Percentiles rank a stretch among this genome's conserved stretches.
Evolutionary conservation across 2,113 vertebrate species (phyloP).

Genomic region (Hypomesus transpacificus): DNA sequence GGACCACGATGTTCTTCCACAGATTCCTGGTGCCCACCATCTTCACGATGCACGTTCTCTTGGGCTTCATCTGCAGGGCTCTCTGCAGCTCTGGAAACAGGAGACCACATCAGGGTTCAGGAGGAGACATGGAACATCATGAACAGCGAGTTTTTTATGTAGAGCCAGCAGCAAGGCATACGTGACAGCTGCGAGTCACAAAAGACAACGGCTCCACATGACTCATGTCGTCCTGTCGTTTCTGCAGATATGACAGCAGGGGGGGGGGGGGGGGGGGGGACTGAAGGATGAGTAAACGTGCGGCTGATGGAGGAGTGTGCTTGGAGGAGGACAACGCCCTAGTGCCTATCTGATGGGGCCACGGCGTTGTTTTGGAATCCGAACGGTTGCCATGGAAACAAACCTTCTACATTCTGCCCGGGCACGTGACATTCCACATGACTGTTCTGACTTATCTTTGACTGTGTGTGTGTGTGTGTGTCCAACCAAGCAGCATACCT

Average conservation of each 20-base stretch:
- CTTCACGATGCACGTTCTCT: slow-evolving; percentile 93
- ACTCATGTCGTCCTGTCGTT: not conserved
- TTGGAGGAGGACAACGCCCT: slow-evolving; percentile 17
- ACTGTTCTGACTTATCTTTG: not conserved
- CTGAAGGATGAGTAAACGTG: not conserved
- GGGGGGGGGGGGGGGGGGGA: not conserved
- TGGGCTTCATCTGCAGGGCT: slow-evolving; percentile 80
- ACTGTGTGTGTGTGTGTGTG: not conserved
- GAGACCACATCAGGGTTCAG: slow-evolving; percentile 2
- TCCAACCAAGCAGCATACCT: not conserved
- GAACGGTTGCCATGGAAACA: slow-evolving; percentile 52
- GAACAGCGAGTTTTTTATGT: too few species aligned
- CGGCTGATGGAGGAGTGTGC: slow-evolving; percentile 2
- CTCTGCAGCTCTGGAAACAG: slow-evolving; percentile 83
- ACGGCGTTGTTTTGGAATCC: slow-evolving; percentile 48
- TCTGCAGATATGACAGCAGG: not conserved
- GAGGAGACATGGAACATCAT: too few species aligned
- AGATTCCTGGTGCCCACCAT: slow-evolving; percentile 94
- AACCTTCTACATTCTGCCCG: slow-evolving; percentile 20
- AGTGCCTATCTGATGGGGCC: not conserved
- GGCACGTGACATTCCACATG: slow-evolving; percentile 30
- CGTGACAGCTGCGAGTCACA: slow-evolving; percentile 9
- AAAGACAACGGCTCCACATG: not conserved
- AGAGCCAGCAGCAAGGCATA: not conserved
- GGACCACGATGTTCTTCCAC: slow-evolving; percentile 96